phyloP scores from a whole-genome alignment of 1,140 invertebrate genomes.

The Drosophila sp. region DNA sequence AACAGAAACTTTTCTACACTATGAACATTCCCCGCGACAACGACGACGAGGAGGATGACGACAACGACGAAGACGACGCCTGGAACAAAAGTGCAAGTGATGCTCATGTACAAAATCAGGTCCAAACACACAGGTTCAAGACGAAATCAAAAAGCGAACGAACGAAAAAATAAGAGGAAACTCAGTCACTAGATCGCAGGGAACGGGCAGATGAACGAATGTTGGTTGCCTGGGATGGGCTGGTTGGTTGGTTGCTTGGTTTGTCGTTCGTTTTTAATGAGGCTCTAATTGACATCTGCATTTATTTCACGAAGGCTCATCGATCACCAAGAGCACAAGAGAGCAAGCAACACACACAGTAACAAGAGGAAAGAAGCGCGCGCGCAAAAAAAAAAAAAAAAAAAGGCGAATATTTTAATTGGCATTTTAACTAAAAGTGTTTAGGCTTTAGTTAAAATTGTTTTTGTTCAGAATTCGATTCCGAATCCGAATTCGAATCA shows the following conservation, averaged over 20 bases:
- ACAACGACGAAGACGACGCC: background rate
- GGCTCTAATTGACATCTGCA: conserved; percentile 83
- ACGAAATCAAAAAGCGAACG: conserved; percentile 20
- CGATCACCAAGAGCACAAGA: conserved; percentile 57
- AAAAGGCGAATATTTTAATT: conserved; percentile 82
- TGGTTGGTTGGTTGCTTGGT: conserved; percentile 12
- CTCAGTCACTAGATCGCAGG: conserved; percentile 50
- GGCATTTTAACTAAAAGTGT: conserved; percentile 83
- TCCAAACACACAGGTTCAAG: conserved; percentile 17
- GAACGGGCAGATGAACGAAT: background rate
- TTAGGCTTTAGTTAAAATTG: conserved; percentile 83
- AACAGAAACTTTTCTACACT: conserved; percentile 15
- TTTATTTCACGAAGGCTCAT: conserved; percentile 72
- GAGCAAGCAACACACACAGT: background rate
- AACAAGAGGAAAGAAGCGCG: background rate
- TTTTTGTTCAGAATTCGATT: conserved; percentile 27
- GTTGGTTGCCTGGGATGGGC: conserved; percentile 29
- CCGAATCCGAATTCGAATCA: conserved; percentile 2
- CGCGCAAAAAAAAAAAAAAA: conserved; percentile 33
- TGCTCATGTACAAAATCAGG: conserved; percentile 75
- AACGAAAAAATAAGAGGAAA: conserved; percentile 23
- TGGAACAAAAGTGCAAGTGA: conserved; percentile 79
- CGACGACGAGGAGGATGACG: background rate
- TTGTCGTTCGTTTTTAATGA: conserved; percentile 77
- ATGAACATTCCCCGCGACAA: conserved; percentile 11